A percentile compares a stretch with the other conserved stretches of the same genome.
phyloP scores from a whole-genome alignment of 2,113 vertebrate species.

The Oceanodroma tethys region DNA sequence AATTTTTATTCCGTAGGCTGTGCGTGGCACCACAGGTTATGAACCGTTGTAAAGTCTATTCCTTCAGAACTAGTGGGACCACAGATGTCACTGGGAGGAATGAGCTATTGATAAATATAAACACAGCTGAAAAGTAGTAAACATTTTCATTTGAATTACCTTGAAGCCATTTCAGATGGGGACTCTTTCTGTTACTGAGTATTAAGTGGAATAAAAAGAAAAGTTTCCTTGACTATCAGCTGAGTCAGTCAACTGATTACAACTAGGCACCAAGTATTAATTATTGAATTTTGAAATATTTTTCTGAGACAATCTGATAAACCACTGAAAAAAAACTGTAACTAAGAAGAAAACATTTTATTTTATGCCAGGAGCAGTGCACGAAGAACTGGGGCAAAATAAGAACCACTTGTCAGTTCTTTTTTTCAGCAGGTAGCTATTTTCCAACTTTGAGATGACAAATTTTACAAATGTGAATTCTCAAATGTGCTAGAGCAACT shows the following conservation, averaged over 20 bases:
- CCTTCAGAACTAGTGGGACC: not conserved
- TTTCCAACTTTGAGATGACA: not conserved
- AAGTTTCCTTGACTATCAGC: not conserved
- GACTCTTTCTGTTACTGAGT: not conserved
- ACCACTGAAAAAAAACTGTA: too few relatives aligned
- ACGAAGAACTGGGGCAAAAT: not conserved
- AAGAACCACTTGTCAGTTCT: not conserved
- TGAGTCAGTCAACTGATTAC: not conserved
- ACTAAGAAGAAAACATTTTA: not conserved
- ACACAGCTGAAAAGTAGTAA: not conserved
- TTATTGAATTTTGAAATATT: not conserved
- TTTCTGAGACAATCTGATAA: not conserved
- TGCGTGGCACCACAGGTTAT: not conserved
- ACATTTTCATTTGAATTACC: not conserved
- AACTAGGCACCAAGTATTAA: not conserved
- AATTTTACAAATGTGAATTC: not conserved
- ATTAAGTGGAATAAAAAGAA: not conserved
- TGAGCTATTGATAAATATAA: not conserved
- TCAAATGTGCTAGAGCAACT: not conserved
- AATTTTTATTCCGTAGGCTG: slow-evolving; percentile 14
- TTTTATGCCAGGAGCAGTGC: not conserved
- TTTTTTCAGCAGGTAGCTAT: not conserved
- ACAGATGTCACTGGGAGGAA: not conserved
- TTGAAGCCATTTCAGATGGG: not conserved
- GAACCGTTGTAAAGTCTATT: not conserved